Base-by-base conservation (phyloP, 30 jellyfish, hydroid and myxozoan species). In the Turritopsis dohrnii region DNA sequence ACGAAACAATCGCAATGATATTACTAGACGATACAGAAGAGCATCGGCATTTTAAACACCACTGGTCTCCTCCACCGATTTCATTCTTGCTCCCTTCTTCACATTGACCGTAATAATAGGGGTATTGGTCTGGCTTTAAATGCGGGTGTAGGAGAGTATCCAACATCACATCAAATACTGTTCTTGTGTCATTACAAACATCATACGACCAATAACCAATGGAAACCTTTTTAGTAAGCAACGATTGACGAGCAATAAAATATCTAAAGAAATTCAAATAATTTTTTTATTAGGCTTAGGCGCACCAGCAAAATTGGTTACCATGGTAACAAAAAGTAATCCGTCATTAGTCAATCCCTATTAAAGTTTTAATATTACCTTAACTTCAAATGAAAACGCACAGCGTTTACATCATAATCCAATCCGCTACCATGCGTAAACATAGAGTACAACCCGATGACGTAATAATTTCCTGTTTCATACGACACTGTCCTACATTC, bases 301-400 rank as follows among this genome's bases (percentile, higher is more conserved):
- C n/a, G n/a, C n/a, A n/a, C n/a, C n/a, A n/a, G n/a, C n/a, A n/a
- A n/a, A n/a, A n/a, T n/a, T n/a, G n/a, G n/a, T n/a, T n/a, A n/a
- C n/a, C n/a, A n/a, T n/a, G n/a, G n/a, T n/a, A n/a, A n/a, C n/a
- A n/a, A n/a, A n/a, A n/a, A n/a, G n/a, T n/a, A n/a, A n/a, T n/a
- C n/a, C n/a, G n/a, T n/a, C n/a, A n/a, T n/a, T n/a, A n/a, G n/a
- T n/a, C n/a, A n/a, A n/a, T n/a, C n/a, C n/a, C n/a, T n/a, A n/a
- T n/a, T n/a, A n/a, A n/a, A n/a, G n/a, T n/a, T n/a, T n/a, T n/a
- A 9, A 1, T n/a, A 19, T n/a, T 69, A 69, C 30, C 77, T 23
- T 19, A 69, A 19, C 77, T 69, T 69, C 77, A 69, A 69, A 21
- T 69, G 77, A 69, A 69, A 9, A 0, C 77, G 77, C 19, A 69